Evolutionary conservation across 2,888 invertebrate genomes (phyloP), one percentile per base, ranked within the genome.

Genomic region (Amphipoea lucens): DNA sequence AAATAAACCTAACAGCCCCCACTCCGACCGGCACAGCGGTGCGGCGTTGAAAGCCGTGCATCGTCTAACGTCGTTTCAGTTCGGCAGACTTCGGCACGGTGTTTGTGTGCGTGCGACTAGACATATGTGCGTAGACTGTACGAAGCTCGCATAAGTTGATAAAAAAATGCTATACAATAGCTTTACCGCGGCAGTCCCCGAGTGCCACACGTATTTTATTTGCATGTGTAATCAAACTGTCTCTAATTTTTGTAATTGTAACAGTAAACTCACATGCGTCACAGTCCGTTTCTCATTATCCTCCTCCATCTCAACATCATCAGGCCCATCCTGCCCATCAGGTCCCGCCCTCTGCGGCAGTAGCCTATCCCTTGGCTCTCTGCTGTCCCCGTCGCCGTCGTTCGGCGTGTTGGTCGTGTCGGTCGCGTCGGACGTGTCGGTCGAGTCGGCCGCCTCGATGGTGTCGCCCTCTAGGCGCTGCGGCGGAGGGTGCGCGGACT

Each of bases 401-500:
- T 45, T 73, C 36, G 60, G 48, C 60, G 75, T 17, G 79, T 11
- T n/a, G 66, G 12, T 29, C n/a, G 57, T 14, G 66, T 63, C 76
- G 60, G 60, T 1, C n/a, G 76, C 7, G 73, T 71, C 77, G 45
- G 60, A 0, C 40, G 77, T 4, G 73, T 87, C 91, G 63, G 74
- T 80, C n/a, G 87, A 77, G 48, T 90, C 90, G 42, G 88, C 81
- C 74, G 89, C 69, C 6, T 89, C 89, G 42, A 60, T 48, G 0
- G 93, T 92, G 81, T 88, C 85, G 14, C 57, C 82, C 79, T 82
- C 89, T 17, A 90, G 79, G 5, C 87, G 89, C 0, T 90, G 98
- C 83, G 84, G 96, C 91, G 40, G 98, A 1, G 94, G 98, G 97
- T 99, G 99, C 0, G 99, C 99, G 0, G 98, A 98, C 92, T 99